Evolutionary conservation across 2,888 invertebrate genomes (phyloP).

Genomic region (Stenodema calcarata): DNA sequence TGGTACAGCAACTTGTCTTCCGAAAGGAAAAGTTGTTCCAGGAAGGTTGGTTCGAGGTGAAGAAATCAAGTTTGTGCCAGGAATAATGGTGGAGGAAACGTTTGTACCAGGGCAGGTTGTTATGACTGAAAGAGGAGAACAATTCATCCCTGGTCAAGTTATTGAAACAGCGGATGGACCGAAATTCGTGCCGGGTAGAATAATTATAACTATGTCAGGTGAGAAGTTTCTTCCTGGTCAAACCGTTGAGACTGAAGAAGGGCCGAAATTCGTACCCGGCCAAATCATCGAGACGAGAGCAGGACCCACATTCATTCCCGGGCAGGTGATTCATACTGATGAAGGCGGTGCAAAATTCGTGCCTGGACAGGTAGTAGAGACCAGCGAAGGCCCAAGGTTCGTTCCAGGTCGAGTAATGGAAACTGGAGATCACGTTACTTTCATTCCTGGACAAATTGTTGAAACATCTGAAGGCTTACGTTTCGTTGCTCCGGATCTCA

Average conservation of each 20-base stretch:
- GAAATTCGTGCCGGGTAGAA: conserved; percentile 80
- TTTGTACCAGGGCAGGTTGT: conserved; percentile 76
- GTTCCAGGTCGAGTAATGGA: conserved; percentile 65
- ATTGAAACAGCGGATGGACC: conserved; percentile 73
- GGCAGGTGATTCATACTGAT: conserved; percentile 74
- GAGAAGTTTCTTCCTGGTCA: conserved; percentile 75
- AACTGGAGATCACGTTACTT: conserved; percentile 63
- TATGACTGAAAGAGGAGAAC: conserved; percentile 72
- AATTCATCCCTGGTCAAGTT: conserved; percentile 75
- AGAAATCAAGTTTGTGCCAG: conserved; percentile 73
- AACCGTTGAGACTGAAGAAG: conserved; percentile 74
- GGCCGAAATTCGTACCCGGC: conserved; percentile 78
- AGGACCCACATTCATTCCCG: conserved; percentile 79
- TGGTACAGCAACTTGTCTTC: conserved; percentile 63
- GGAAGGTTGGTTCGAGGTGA: conserved; percentile 71
- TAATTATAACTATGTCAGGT: conserved; percentile 72
- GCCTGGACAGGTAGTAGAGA: conserved; percentile 76
- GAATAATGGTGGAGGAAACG: conserved; percentile 71
- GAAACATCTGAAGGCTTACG: conserved; percentile 66
- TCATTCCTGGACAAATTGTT: conserved; percentile 65
- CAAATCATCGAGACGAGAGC: conserved; percentile 77
- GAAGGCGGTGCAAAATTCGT: conserved; percentile 69
- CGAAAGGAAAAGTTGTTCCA: conserved; percentile 69
- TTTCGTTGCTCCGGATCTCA: conserved; percentile 73
- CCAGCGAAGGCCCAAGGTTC: conserved; percentile 72